A percentile compares a stretch with the other conserved stretches of the same genome.
Evolutionary conservation across 2,888 invertebrate species (phyloP).

Genomic region (Eupeodes luniger): DNA sequence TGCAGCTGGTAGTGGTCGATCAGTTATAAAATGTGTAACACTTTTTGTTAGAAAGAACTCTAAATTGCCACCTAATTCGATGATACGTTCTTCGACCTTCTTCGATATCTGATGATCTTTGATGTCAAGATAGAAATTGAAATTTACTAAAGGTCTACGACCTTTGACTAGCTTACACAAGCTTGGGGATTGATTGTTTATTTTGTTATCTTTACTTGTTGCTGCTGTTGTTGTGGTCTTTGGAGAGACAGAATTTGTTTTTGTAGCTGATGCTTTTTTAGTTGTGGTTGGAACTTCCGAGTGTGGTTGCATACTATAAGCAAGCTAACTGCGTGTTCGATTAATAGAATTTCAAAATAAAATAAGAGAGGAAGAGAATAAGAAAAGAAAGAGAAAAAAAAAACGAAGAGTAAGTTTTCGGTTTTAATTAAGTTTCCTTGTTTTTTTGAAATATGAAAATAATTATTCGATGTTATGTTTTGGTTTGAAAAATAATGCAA

Average conservation of each 20-base stretch:
- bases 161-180: conserved; percentile 83
- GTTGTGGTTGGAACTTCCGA: conserved; percentile 83
- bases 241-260: conserved; percentile 66
- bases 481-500: conserved; percentile 51
- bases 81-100: conserved; percentile 89
- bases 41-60: conserved; percentile 83
- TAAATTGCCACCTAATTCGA: conserved; percentile 87
- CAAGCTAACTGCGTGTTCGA: conserved; percentile 80
- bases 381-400: conserved; percentile 69
- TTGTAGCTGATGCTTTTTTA: conserved; percentile 79
- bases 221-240: conserved; percentile 73
- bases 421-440: conserved; percentile 31
- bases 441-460: background rate
- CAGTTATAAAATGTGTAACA: conserved; percentile 84
- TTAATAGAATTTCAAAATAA: conserved; percentile 29
- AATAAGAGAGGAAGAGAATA: conserved; percentile 35
- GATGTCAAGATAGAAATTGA: conserved; percentile 91
- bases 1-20: conserved; percentile 78
- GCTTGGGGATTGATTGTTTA: conserved; percentile 71
- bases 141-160: conserved; percentile 87
- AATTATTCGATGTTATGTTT: background rate
- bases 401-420: conserved; percentile 67
- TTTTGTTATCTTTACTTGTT: conserved; percentile 76
- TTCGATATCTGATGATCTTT: conserved; percentile 88
- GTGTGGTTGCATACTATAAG: conserved; percentile 84